Evolutionary conservation across 2,113 vertebrate genomes (phyloP).

Genomic region (Paramisgurnus dabryanus): DNA sequence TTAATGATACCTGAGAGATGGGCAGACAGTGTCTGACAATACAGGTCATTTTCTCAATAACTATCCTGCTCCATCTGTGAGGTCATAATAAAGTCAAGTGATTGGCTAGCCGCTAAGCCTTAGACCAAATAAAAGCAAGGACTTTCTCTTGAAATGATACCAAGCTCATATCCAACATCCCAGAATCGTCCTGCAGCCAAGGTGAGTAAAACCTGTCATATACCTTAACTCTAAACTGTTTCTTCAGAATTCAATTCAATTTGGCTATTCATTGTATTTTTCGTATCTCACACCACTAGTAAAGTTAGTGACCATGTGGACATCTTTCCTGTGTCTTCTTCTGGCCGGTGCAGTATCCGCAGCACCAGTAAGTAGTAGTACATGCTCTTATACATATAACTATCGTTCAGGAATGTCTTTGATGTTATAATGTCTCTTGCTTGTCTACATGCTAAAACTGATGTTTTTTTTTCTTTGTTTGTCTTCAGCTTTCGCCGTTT

Average conservation of each 20-base stretch:
- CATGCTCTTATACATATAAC: background rate
- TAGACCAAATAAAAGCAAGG: conserved; percentile 36
- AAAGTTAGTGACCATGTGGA: conserved; percentile 64
- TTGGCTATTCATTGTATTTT: background rate
- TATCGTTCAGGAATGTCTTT: background rate
- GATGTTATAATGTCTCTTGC: background rate
- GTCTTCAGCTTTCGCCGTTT: conserved; percentile 50
- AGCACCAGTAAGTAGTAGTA: conserved; percentile 65
- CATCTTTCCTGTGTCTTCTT: conserved; percentile 65
- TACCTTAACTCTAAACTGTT: background rate
- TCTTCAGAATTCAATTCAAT: background rate
- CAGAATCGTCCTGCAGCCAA: conserved; percentile 12
- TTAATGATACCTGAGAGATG: conserved; percentile 54
- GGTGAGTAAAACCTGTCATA: conserved; percentile 11
- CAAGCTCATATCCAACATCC: background rate
- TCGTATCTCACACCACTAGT: conserved; percentile 2
- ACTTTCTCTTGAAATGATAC: background rate
- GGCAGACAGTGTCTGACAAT: conserved; percentile 57
- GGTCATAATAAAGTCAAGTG: conserved; percentile 30
- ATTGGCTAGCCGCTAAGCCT: conserved; percentile 39
- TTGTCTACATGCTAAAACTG: background rate
- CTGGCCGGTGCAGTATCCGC: conserved; percentile 65
- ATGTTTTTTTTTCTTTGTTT: background rate
- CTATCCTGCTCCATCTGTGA: conserved; percentile 18
- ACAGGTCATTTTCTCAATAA: conserved; percentile 76